Percentiles rank a stretch among this genome's conserved stretches.
These are phyloP conservation scores for Pheosia tremula DNA, from an alignment of 2,888 invertebrate species.

Conservation along the genomic window DNA sequence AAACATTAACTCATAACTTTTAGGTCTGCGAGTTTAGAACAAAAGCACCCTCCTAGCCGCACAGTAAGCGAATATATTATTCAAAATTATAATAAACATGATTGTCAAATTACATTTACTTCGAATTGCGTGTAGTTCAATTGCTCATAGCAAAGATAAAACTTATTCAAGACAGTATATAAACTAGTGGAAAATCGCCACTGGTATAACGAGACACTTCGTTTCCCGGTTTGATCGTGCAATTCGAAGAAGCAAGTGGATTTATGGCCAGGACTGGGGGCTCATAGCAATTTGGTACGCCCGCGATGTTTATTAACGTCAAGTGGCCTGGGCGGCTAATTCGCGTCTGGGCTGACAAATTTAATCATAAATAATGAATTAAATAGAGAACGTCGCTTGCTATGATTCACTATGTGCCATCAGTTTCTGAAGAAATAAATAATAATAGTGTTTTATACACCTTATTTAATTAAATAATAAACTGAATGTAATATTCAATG, in stretches of 20 bases:
- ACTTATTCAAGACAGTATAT: conserved; percentile 55
- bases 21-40: conserved; percentile 25
- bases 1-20: conserved; percentile 28
- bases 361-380: conserved; percentile 65
- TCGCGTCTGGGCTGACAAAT: conserved; percentile 68
- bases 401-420: conserved; percentile 28
- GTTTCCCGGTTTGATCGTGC: conserved; percentile 16
- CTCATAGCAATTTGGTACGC: conserved; percentile 42
- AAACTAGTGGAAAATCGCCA: conserved; percentile 53
- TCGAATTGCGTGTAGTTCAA: conserved; percentile 30
- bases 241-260: conserved; percentile 23
- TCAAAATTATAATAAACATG: conserved; percentile 27
- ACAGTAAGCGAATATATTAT: conserved; percentile 26
- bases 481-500: too few species aligned
- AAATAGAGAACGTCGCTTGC: conserved; percentile 36
- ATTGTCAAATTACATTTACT: conserved; percentile 37
- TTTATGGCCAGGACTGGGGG: conserved; percentile 29
- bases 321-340: conserved; percentile 64
- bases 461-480: too few species aligned
- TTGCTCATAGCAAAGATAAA: conserved; percentile 53
- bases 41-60: conserved; percentile 16
- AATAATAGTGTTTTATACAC: too few species aligned
- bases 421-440: neutral
- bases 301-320: conserved; percentile 67
- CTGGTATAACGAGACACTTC: conserved; percentile 44